Conservation (phyloP, 2,113 vertebrate genomes). For the Hemiprocne comata region DNA sequence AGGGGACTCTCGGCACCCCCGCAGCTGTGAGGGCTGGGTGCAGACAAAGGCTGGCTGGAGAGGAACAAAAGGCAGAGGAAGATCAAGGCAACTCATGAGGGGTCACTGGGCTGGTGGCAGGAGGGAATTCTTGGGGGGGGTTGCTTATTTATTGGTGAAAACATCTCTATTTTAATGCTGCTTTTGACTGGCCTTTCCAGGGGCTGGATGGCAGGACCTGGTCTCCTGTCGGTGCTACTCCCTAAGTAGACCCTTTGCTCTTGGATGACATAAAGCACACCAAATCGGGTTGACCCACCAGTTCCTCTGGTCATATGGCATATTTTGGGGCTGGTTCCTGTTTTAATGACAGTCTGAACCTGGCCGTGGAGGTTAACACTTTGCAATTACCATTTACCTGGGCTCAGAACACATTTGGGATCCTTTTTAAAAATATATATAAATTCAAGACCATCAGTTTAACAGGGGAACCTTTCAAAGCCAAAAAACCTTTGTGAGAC, state of each 20-base stretch:
- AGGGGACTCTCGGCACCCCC: neutral
- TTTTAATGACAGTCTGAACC: neutral
- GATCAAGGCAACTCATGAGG: neutral
- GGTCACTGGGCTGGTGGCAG: neutral
- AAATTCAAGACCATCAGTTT: accelerated
- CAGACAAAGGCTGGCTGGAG: constrained; percentile 27
- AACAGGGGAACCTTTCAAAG: neutral
- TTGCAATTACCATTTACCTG: neutral
- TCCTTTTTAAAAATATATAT: too few species aligned
- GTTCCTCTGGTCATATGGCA: too few species aligned
- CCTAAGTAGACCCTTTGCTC: neutral
- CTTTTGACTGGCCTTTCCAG: accelerated
- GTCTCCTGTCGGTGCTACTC: neutral
- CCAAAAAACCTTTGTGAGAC: neutral
- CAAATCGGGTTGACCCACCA: accelerated
- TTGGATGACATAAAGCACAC: accelerated
- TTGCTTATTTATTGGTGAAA: neutral
- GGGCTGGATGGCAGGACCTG: accelerated
- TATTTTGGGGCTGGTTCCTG: neutral
- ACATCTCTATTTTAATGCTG: neutral
- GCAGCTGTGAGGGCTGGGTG: neutral
- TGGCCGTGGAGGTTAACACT: accelerated
- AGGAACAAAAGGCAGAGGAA: neutral
- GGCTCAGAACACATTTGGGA: neutral
- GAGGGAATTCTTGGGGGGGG: neutral